Evolutionary conservation across 2,113 vertebrate species (phyloP).

Genomic region (Emydocephalus ijimae): DNA sequence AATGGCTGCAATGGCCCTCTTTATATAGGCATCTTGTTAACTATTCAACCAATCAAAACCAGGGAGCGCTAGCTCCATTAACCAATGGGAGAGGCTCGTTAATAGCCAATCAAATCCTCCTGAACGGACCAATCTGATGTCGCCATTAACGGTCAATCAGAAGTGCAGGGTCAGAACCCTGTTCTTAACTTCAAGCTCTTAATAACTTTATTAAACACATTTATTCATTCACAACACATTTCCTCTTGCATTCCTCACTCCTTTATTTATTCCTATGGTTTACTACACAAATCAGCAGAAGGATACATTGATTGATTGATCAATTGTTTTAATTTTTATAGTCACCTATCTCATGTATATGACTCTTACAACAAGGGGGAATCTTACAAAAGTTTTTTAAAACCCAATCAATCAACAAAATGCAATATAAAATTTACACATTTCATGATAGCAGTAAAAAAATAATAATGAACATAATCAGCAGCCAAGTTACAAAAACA

Average conservation of each 20-base stretch:
- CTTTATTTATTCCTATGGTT: not conserved
- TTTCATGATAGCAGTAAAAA: not conserved
- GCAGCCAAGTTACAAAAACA: not conserved
- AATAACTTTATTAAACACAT: too few relatives aligned
- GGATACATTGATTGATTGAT: not conserved
- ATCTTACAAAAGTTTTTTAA: not conserved
- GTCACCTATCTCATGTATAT: not conserved
- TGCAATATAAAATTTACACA: not conserved
- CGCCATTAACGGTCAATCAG: too few relatives aligned
- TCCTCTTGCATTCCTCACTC: not conserved
- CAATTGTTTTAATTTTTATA: not conserved
- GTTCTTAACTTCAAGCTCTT: too few relatives aligned
- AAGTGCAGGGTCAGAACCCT: too few relatives aligned
- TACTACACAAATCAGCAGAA: not conserved
- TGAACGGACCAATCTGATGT: too few relatives aligned
- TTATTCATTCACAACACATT: too few relatives aligned
- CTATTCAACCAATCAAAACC: too few relatives aligned
- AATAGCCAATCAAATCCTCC: too few relatives aligned
- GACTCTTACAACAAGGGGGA: not conserved
- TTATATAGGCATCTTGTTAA: too few relatives aligned
- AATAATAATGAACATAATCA: not conserved
- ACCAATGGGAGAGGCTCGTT: too few relatives aligned
- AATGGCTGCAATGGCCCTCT: too few relatives aligned
- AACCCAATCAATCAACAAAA: not conserved
- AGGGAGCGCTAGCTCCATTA: too few relatives aligned